phyloP scores from a whole-genome alignment of 2,113 vertebrate species.

The Phocoena sinus region DNA sequence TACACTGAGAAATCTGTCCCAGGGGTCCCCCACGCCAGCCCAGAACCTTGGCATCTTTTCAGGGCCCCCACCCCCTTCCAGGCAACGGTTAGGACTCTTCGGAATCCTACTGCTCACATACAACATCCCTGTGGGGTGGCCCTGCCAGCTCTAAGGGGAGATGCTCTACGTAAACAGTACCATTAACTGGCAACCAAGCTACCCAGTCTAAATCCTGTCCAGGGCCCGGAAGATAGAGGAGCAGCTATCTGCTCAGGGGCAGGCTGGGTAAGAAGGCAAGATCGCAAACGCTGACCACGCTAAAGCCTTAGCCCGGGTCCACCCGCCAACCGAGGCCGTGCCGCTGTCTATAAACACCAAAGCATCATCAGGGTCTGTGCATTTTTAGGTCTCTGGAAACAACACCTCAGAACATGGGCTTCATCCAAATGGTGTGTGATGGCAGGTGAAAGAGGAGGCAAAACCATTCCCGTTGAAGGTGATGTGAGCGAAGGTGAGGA shows the following conservation, averaged over 20 bases:
- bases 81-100: background rate
- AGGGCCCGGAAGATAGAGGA: no score
- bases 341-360: background rate
- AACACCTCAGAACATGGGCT: background rate
- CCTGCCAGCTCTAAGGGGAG: background rate
- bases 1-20: accelerated
- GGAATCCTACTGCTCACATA: background rate
- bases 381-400: background rate
- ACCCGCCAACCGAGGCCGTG: background rate
- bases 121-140: no score
- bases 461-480: background rate
- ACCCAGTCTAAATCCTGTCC: background rate
- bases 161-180: accelerated
- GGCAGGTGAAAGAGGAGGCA: background rate
- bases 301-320: background rate
- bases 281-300: background rate
- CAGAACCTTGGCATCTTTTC: accelerated
- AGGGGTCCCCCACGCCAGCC: no score
- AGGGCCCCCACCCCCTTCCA: background rate
- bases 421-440: accelerated
- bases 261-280: background rate
- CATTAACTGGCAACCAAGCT: accelerated
- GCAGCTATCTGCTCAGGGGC: background rate
- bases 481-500: background rate
- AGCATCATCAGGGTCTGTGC: background rate